Evolutionary conservation across 1,140 invertebrate genomes (phyloP), one percentile per base, ranked within the genome.

Genomic region (Ceratina japonica): DNA sequence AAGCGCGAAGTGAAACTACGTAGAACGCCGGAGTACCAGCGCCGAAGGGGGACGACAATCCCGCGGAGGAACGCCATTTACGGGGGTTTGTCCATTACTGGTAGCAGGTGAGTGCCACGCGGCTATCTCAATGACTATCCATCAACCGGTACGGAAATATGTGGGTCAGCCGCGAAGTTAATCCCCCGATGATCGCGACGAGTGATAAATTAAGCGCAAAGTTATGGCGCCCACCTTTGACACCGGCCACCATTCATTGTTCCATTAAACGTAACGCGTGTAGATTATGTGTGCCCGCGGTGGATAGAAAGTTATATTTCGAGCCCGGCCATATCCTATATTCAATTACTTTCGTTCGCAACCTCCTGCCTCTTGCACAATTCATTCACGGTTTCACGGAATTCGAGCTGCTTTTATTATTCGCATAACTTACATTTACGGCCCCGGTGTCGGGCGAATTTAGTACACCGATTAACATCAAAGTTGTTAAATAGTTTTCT

Each of bases 71-170:
- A 44, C 37, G 56, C 82, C 82, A 78, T 84, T 82, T 84, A 84
- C 78, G 85, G 82, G 61, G 72, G 37, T 44, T 75, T 80, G 74
- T 80, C 83, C 83, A 81, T 83, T 80, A 82, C 80, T 59, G 75
- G 81, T 81, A 79, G 85, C 85, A 86, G 85, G 83, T 86, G 85
- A 85, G 75, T 70, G 81, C 79, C 85, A 73, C 24, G 31, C 74
- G 63, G 64, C 59, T 76, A 69, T 76, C 70, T 83, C 78, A 77
- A 85, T 85, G 83, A 86, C 72, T 79, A 83, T 86, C 83, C 77
- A 79, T 85, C 85, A 85, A 59, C 75, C 31, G 65, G 13, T 62
- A 44, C 24, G 80, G 81, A 78, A 81, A 83, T 86, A 85, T 85
- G 83, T 85, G 59, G 85, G 85, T 86, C 85, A 85, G 66, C 63